A percentile compares a stretch with the other conserved stretches of the same genome.
These are phyloP conservation scores for Notodonta dromedarius DNA, from an alignment of 2,888 invertebrate genomes.

Conservation along the genomic window DNA sequence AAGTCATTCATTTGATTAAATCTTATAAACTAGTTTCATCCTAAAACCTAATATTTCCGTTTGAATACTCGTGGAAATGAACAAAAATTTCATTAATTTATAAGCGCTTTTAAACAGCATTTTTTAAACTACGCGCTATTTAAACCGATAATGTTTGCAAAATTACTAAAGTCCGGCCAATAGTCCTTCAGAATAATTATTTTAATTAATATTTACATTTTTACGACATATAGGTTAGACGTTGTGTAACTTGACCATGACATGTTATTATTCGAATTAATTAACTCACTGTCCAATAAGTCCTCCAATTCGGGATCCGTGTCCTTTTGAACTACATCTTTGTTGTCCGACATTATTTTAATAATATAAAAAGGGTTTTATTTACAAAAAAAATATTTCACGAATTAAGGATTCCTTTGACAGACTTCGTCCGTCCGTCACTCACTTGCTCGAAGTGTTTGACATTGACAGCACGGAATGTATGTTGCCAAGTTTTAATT, in stretches of 20 bases:
- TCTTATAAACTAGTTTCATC: too few relatives aligned
- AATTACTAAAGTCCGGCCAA: neutral
- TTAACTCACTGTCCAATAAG: conserved; percentile 89
- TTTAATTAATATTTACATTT: conserved; percentile 24
- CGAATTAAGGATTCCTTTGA: conserved; percentile 18
- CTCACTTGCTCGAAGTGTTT: neutral
- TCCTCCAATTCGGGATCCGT: conserved; percentile 89
- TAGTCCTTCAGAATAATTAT: neutral
- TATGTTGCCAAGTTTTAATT: neutral
- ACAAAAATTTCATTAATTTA: too few relatives aligned
- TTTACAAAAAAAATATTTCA: conserved; percentile 27
- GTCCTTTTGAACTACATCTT: conserved; percentile 63
- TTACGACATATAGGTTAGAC: conserved; percentile 46
- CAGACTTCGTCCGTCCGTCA: conserved; percentile 8
- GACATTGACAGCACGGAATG: neutral
- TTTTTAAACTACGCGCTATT: neutral
- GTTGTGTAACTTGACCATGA: conserved; percentile 58
- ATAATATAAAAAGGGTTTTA: conserved; percentile 17
- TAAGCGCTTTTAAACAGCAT: too few relatives aligned
- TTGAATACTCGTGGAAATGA: too few relatives aligned
- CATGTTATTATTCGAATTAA: conserved; percentile 10
- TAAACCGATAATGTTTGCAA: neutral
- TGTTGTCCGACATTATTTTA: conserved; percentile 71
- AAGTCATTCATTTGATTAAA: too few relatives aligned
- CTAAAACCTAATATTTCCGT: too few relatives aligned